A percentile compares a stretch with the other conserved stretches of the same genome.
Evolutionary conservation across 2,888 invertebrate genomes (phyloP).

Genomic region (Epinotia brunnichana): DNA sequence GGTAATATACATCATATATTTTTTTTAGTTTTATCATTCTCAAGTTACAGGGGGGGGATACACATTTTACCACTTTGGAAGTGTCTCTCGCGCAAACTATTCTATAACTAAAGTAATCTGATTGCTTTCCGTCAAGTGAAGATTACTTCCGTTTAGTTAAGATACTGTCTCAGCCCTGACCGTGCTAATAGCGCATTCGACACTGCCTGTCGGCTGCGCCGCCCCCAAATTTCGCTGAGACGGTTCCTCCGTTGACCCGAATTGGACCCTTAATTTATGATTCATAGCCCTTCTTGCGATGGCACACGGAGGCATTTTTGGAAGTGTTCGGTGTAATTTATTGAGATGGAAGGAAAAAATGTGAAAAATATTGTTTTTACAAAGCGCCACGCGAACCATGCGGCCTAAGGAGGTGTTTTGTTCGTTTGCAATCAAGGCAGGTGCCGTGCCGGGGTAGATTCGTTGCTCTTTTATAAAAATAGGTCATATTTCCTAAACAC

Average conservation of each 20-base stretch:
- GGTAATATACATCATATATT: no score
- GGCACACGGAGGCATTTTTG: conserved; percentile 36
- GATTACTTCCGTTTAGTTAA: neutral
- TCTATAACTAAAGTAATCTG: no score
- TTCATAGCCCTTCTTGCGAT: conserved; percentile 29
- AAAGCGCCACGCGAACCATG: neutral
- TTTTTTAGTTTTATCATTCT: no score
- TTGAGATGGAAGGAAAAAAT: conserved; percentile 20
- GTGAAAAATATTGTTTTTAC: conserved; percentile 17
- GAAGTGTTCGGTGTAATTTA: conserved; percentile 19
- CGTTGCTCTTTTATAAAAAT: no score
- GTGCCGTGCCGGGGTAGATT: no score
- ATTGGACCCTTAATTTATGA: conserved; percentile 43
- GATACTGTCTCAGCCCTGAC: neutral
- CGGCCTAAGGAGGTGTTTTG: no score
- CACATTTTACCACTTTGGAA: no score
- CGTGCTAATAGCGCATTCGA: conserved; percentile 30
- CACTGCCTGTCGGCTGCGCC: conserved; percentile 11
- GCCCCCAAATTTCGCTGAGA: conserved; percentile 39
- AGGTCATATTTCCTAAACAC: no score
- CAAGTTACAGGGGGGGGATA: no score
- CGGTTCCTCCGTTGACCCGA: conserved; percentile 33
- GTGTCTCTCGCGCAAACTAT: no score
- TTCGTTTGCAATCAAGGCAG: no score
- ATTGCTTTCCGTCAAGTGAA: no score